Evolutionary conservation across 2,113 vertebrate species (phyloP), one percentile per base, ranked within the genome.

Genomic region (Poeciliopsis occidentalis): DNA sequence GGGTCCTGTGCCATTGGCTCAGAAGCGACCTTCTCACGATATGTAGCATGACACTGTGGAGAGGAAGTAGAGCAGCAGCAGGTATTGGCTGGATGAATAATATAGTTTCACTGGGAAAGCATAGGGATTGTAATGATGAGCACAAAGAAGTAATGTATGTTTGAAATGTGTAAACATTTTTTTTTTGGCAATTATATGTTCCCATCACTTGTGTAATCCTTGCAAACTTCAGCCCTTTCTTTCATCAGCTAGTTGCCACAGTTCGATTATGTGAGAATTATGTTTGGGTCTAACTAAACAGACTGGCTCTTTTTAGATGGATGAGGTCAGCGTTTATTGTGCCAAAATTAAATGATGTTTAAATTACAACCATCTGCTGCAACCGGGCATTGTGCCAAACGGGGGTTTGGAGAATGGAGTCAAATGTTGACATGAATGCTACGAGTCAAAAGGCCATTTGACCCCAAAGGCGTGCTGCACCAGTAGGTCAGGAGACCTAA

Each of bases 401-500:
- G 12, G n/a, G n/a, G 27, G 65, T 61, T 72, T 77, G 34, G 73
- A 74, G 39, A 54, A 34, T 15, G 0, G 15, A 22, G 30, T 64
- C 24, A 24, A 60, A 62, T 54, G 73, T 66, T 67, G 78, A 69
- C 67, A 22, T 8, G 27, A 57, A 29, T 6, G 19, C 39, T 31
- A 67, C 60, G 69, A 71, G 41, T 68, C 7, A 0, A 67, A 37
- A 44, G 41, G 12, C 39, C 24, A 24, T 83, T 71, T 71, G 71
- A 75, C 60, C 60, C 65, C 8, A 5, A 63, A 61, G 13, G 62
- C 84, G 66, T 11, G 8, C 60, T 32, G 11, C 74, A 73, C 79
- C 64, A 24, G 70, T 31, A 77, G 78, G 71, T 78, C 64, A 29
- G 26, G 30, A 77, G 77, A 69, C 75, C 79, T 51, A 51, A n/a